Conservation (phyloP, 2,888 invertebrate species). For the Arrhopalites spinosus region DNA sequence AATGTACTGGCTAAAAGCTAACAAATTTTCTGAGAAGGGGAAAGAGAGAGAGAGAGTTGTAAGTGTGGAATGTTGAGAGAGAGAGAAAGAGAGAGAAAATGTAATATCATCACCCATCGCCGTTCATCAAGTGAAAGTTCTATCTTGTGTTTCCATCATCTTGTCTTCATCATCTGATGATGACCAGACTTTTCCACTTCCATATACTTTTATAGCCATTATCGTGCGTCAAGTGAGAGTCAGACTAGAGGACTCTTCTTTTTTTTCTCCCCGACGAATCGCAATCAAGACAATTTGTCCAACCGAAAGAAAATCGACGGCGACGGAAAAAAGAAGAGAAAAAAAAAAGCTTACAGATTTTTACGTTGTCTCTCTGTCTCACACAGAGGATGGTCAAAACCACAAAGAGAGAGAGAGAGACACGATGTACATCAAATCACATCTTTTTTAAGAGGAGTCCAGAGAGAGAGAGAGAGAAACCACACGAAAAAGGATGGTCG, state of each 20-base stretch:
- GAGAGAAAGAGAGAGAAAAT: background rate
- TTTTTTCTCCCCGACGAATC: background rate
- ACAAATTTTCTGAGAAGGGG: background rate
- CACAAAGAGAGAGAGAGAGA: background rate
- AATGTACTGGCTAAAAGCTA: background rate
- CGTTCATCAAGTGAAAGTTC: conserved; percentile 24
- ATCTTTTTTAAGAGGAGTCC: background rate
- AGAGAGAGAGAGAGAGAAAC: background rate
- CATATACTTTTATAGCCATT: conserved; percentile 3
- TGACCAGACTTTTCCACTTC: conserved; percentile 11
- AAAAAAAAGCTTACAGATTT: conserved; percentile 4
- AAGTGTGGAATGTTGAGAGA: background rate
- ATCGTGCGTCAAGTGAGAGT: background rate
- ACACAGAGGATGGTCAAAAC: no score
- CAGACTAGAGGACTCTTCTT: background rate
- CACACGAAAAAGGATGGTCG: background rate
- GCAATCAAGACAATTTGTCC: conserved; percentile 31
- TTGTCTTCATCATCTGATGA: conserved; percentile 20
- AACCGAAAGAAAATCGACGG: conserved; percentile 9
- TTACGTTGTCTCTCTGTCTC: background rate
- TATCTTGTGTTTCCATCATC: conserved; percentile 21
- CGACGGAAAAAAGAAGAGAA: background rate
- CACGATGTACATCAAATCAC: background rate
- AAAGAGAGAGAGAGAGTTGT: background rate
- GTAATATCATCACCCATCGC: conserved; percentile 24